phyloP scores from a whole-genome alignment of 1,140 invertebrate species.

The Sitobion miscanthi region DNA sequence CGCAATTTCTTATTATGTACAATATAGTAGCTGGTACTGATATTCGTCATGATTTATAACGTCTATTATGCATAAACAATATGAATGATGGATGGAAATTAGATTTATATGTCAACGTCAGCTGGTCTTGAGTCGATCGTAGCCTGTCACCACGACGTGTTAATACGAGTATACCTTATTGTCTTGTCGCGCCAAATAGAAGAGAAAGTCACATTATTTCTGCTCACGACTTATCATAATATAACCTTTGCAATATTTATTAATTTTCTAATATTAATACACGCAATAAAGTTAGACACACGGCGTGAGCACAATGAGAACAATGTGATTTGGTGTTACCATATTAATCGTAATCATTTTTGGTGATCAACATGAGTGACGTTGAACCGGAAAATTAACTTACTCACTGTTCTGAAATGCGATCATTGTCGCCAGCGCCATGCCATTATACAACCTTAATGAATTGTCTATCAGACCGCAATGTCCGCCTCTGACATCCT shows the following conservation, averaged over 20 bases:
- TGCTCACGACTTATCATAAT: background rate
- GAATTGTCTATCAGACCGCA: background rate
- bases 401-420: background rate
- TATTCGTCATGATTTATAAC: background rate
- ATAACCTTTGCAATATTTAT: background rate
- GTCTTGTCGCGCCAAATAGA: background rate
- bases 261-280: background rate
- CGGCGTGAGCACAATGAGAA: background rate
- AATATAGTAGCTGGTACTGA: background rate
- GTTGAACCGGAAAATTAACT: background rate
- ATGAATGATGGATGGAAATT: background rate
- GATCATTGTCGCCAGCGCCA: too few species aligned
- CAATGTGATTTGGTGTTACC: background rate
- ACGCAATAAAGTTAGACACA: background rate
- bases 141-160: background rate
- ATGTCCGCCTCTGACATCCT: background rate
- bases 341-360: background rate
- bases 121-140: background rate
- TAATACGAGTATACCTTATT: background rate
- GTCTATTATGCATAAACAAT: background rate
- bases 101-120: background rate
- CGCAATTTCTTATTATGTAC: background rate
- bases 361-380: background rate
- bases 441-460: background rate
- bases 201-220: background rate